Evolutionary conservation across 2,888 invertebrate species (phyloP).

Genomic region (Watsonalla cultraria): DNA sequence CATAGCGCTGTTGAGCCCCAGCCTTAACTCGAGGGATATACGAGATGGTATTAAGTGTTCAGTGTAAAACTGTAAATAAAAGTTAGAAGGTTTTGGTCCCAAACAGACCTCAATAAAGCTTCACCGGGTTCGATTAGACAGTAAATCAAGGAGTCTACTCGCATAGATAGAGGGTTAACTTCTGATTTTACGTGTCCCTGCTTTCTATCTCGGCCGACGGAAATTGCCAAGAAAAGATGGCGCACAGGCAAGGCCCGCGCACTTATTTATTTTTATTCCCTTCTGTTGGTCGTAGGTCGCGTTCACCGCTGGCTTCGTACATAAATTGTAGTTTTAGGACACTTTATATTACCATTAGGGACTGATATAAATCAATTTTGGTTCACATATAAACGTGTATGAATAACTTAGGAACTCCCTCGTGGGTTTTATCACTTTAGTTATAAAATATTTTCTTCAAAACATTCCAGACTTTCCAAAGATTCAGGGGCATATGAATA

Average conservation of each 20-base stretch:
- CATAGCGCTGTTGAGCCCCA: too few relatives aligned
- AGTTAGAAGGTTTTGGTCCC: slow-evolving; percentile 32
- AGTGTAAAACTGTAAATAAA: background rate
- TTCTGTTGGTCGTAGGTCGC: slow-evolving; percentile 34
- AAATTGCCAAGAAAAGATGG: slow-evolving; percentile 67
- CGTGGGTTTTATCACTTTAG: background rate
- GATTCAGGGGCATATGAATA: background rate
- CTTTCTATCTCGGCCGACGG: slow-evolving; percentile 55
- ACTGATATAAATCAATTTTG: background rate
- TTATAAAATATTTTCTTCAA: background rate
- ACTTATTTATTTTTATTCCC: slow-evolving; percentile 64
- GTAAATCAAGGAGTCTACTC: slow-evolving; percentile 64
- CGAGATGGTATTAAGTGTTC: background rate
- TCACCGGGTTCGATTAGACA: slow-evolving; percentile 55
- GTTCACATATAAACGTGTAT: background rate
- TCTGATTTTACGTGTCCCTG: slow-evolving; percentile 68
- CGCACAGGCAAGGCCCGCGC: slow-evolving; percentile 34
- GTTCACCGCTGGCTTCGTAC: slow-evolving; percentile 36
- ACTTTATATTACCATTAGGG: background rate
- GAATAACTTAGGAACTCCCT: background rate
- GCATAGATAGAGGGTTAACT: slow-evolving; percentile 62
- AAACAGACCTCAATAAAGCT: slow-evolving; percentile 47
- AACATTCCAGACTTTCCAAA: background rate
- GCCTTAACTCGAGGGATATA: too few relatives aligned
- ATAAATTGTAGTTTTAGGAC: slow-evolving; percentile 43